Evolutionary conservation across 2,888 invertebrate species (phyloP).

Genomic region (Amorpha juglandis): DNA sequence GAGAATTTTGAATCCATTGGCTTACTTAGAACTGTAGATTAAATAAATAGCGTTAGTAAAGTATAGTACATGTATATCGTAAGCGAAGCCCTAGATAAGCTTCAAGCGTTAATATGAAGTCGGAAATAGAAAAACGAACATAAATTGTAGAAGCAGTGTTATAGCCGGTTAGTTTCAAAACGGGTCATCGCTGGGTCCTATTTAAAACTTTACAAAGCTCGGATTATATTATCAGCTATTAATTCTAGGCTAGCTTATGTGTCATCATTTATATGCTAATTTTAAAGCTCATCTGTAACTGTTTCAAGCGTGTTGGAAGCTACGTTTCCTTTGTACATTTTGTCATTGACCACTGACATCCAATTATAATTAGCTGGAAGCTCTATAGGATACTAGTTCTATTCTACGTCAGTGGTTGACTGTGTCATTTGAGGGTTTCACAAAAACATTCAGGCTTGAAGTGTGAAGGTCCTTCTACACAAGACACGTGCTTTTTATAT

Average conservation of each 20-base stretch:
- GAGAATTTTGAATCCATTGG: neutral
- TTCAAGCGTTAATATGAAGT: slow-evolving; percentile 27
- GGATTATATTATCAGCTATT: slow-evolving; percentile 43
- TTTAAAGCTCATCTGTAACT: slow-evolving; percentile 53
- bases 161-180: slow-evolving; percentile 25
- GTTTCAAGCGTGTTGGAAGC: slow-evolving; percentile 68
- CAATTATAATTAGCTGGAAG: slow-evolving; percentile 49
- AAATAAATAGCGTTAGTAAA: slow-evolving; percentile 37
- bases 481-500: slow-evolving; percentile 81
- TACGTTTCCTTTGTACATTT: slow-evolving; percentile 30
- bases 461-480: slow-evolving; percentile 76
- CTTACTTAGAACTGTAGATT: slow-evolving; percentile 23
- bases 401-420: slow-evolving; percentile 58
- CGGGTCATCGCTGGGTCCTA: slow-evolving; percentile 25
- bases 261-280: slow-evolving; percentile 45
- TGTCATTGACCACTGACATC: slow-evolving; percentile 12
- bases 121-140: slow-evolving; percentile 42
- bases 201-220: slow-evolving; percentile 37
- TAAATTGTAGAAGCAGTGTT: slow-evolving; percentile 49
- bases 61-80: slow-evolving; percentile 1
- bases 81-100: slow-evolving; percentile 29
- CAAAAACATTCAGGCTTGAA: slow-evolving; percentile 63
- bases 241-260: slow-evolving; percentile 52
- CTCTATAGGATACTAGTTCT: slow-evolving; percentile 55
- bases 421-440: slow-evolving; percentile 70